Evolutionary conservation across 2,113 vertebrate species (phyloP).

Genomic region (Dromas ardeola): DNA sequence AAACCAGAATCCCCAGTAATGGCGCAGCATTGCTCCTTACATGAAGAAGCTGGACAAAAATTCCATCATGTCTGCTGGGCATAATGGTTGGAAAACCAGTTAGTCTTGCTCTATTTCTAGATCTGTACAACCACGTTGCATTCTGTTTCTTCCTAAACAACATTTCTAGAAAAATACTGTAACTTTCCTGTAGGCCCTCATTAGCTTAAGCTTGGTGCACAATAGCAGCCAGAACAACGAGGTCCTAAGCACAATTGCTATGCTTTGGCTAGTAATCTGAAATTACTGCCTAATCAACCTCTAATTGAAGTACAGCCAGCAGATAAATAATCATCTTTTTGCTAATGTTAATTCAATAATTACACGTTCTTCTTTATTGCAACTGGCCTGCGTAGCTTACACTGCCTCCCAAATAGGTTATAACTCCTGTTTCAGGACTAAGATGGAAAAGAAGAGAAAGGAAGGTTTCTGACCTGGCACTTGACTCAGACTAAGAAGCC

Average conservation of each 20-base stretch:
- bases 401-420: background rate
- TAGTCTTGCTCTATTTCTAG: background rate
- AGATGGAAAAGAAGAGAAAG: background rate
- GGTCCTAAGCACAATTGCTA: background rate
- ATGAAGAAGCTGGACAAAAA: background rate
- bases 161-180: background rate
- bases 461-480: background rate
- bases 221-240: background rate
- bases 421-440: background rate
- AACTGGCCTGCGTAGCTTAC: background rate
- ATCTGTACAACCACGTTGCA: background rate
- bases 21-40: background rate
- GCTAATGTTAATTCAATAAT: background rate
- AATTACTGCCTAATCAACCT: background rate
- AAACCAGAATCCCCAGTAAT: background rate
- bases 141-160: background rate
- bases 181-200: background rate
- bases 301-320: background rate
- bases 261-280: background rate
- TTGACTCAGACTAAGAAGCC: no score
- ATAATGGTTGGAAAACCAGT: background rate
- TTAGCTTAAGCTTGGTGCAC: background rate
- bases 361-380: background rate
- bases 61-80: background rate
- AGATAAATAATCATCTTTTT: background rate